A percentile compares a stretch with the other conserved stretches of the same genome.
phyloP scores from a whole-genome alignment of 2,888 invertebrate species.

The Resseliella maxima region DNA sequence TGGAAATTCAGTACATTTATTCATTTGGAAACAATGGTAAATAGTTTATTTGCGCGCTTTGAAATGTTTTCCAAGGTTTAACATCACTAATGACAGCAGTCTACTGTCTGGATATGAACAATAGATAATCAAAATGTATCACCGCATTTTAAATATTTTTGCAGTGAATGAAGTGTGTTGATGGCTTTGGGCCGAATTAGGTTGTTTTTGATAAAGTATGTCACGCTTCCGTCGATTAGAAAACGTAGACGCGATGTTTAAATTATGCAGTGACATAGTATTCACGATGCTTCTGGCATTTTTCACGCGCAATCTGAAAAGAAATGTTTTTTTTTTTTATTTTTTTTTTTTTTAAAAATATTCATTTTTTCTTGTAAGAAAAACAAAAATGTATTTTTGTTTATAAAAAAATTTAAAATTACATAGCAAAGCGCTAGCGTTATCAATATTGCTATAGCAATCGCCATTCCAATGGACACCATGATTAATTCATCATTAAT shows the following conservation, averaged over 20 bases:
- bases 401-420: no score
- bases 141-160: no score
- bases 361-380: no score
- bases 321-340: no score
- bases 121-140: no score
- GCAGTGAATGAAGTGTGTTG: neutral
- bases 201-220: neutral
- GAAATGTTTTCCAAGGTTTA: no score
- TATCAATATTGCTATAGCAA: slow-evolving; percentile 80
- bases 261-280: slow-evolving; percentile 76
- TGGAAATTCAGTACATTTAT: neutral
- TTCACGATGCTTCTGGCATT: slow-evolving; percentile 80
- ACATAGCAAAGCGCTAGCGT: slow-evolving; percentile 85
- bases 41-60: no score
- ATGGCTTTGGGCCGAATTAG: neutral
- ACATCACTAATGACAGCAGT: no score
- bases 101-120: no score
- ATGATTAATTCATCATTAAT: slow-evolving; percentile 90
- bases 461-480: slow-evolving; percentile 81
- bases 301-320: slow-evolving; percentile 83
- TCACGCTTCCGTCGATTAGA: slow-evolving; percentile 32
- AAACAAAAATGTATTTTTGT: no score
- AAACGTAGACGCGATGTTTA: slow-evolving; percentile 37
- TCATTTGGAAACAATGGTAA: no score
- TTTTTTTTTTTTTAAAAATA: no score